phyloP scores from a whole-genome alignment of 2,888 invertebrate species.

The Lysandra bellargus region DNA sequence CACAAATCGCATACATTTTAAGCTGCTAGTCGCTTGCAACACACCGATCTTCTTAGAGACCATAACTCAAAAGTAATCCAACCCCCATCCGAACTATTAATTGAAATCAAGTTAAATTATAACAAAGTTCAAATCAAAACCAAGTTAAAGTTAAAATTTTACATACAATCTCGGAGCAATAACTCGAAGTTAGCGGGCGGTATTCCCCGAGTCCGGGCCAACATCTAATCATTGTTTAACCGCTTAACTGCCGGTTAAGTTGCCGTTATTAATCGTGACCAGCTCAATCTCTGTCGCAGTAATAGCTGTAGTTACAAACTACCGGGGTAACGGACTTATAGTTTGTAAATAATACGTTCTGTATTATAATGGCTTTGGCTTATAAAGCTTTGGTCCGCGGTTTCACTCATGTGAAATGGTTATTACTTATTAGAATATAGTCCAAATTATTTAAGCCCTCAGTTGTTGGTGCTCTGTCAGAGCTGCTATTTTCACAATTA shows the following conservation, averaged over 20 bases:
- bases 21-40: too few relatives aligned
- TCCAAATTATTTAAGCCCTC: too few relatives aligned
- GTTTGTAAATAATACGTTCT: constrained; percentile 1
- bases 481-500: too few relatives aligned
- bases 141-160: background rate
- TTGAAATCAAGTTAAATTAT: background rate
- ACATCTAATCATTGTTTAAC: constrained; percentile 24
- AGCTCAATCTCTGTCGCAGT: constrained; percentile 19
- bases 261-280: constrained; percentile 27
- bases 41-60: too few relatives aligned
- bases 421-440: too few relatives aligned
- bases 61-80: too few relatives aligned
- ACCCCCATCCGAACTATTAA: background rate
- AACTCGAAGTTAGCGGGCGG: background rate
- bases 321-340: background rate
- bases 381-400: too few relatives aligned
- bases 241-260: constrained; percentile 8
- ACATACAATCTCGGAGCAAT: background rate
- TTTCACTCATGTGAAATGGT: too few relatives aligned
- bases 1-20: too few relatives aligned
- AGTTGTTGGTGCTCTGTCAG: too few relatives aligned
- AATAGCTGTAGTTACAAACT: constrained; percentile 3
- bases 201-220: background rate
- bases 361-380: background rate
- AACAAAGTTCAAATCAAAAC: background rate